Evolutionary conservation across 2,113 vertebrate species (phyloP), one percentile per base, ranked within the genome.

Genomic region (Hypanus sabinus): DNA sequence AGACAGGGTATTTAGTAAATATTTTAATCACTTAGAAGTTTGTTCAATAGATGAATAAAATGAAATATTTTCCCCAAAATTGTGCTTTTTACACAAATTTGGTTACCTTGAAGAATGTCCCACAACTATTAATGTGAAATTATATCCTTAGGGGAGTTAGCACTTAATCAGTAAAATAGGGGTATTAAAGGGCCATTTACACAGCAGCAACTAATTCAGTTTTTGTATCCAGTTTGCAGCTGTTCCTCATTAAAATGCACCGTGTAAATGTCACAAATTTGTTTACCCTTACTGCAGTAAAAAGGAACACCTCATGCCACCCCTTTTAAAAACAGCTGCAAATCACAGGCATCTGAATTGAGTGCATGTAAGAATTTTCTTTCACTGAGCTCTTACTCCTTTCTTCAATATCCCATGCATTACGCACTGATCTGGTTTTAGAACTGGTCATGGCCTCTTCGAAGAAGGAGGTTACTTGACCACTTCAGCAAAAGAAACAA

Each of bases 141-240:
- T 38, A 92, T 92, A 93, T 93, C 91, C 91, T 73, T 16, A 46
- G 91, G 91, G 91, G 70, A 93, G 91, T 73, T 93, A 93, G 68
- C 70, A 93, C 68, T 93, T 93, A 93, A 93, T 93, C 91, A 93
- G 91, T 93, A 73, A 93, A 93, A 93, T 93, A 93, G 91, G 90
- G 91, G 70, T 55, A 93, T 93, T 93, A 93, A 93, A 93, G 68
- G 22, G 36, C 91, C 91, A 93, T 93, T 93, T 93, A 93, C 91
- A 93, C 91, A 46, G 70, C 91, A 93, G 68, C 68, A 36, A 30
- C 91, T 73, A 93, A 93, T 93, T 93, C 91, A 93, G 68, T 93
- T 73, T 65, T 55, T 93, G 91, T 93, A 55, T 93, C 10, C 68
- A 93, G 91, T 73, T 93, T 93, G 70, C 91, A 93, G 91, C 91